Base-by-base conservation (phyloP, 2,888 invertebrate genomes). In the Chrysomela aeneicollis region DNA sequence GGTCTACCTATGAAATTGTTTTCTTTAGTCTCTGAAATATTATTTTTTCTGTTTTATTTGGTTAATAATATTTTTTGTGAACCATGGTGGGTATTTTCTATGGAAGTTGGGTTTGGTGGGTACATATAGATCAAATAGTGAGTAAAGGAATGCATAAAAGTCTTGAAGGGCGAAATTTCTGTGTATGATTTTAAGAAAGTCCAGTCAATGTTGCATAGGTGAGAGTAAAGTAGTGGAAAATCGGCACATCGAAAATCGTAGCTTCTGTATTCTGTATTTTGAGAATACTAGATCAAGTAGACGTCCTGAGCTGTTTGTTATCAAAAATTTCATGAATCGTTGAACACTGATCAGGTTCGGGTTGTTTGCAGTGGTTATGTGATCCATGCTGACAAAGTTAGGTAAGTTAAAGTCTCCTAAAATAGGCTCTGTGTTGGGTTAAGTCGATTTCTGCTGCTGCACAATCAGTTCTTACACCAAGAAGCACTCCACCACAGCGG, bases 391-490 rank as follows among this genome's bases (percentile, higher is more conserved):
- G 10, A 52, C 17, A 26, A 52, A 52, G 22, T 52, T 52, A 21
- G 51, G 26, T 52, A 52, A 9, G 15, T 52, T 52, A 30, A 52
- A 52, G 10, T 52, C 51, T 2, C 15, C 51, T 52, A 52, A 21
- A 52, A 30, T 52, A 21, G 22, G 30, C 51, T 51, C 51, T 4
- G 51, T 30, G 10, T 52, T 30, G 51, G 30, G 30, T 52, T 30
- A 15, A 5, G 21, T 52, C 26, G 21, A 52, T 52, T 52, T 52
- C 51, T 51, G 51, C 51, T 51, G 51, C 21, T 18, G 51, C 21
- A 51, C 51, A 51, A 21, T 51, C 51, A 10, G n/a, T 51, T n/a
- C 26, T 5, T 51, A 51, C 51, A 10, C 51, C 51, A 8, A 51
- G 51, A 9, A 51, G 51, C 26, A 50, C 26, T 1, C 51, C 51